phyloP scores from a whole-genome alignment of 2,797 vertebrate genomes.

The Orestias chungarensis region DNA sequence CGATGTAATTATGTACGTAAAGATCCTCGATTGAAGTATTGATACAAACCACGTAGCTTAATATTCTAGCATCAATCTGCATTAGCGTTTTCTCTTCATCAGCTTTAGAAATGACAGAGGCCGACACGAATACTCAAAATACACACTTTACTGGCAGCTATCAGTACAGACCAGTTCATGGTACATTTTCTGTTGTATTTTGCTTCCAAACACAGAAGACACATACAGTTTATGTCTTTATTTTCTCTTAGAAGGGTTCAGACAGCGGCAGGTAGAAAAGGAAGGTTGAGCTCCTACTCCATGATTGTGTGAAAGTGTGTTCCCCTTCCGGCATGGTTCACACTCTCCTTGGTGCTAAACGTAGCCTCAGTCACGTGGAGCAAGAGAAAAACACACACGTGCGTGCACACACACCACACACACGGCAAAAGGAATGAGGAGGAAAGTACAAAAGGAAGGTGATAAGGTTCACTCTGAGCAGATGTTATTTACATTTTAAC shows the following conservation, averaged over 20 bases:
- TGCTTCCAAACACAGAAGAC: conserved; percentile 39
- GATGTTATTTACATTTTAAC: conserved; percentile 64
- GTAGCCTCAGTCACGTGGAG: conserved; percentile 26
- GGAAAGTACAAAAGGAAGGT: conserved; percentile 61
- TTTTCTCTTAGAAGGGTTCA: conserved; percentile 44
- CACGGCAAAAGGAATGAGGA: conserved; percentile 40
- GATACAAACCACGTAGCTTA: background rate
- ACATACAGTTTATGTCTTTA: conserved; percentile 11
- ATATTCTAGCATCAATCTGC: background rate
- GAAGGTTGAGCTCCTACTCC: conserved; percentile 56
- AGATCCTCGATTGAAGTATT: too few relatives aligned
- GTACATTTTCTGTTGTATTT: conserved; percentile 34
- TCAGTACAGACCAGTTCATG: conserved; percentile 36
- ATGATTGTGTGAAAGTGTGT: conserved; percentile 29
- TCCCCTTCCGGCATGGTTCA: conserved; percentile 22
- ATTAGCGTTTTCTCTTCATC: background rate
- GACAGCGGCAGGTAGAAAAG: conserved; percentile 51
- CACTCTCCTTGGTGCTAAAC: conserved; percentile 53
- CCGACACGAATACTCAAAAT: conserved; percentile 58
- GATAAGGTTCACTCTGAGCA: conserved; percentile 44
- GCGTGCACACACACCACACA: background rate
- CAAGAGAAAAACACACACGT: conserved; percentile 38
- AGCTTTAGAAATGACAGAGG: background rate
- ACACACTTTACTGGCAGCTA: conserved; percentile 69
- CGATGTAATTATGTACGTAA: too few relatives aligned